These are phyloP conservation scores for Nemopilema nomurai DNA, from an alignment of 30 jellyfish, hydroid and myxozoan genomes.

Conservation along the genomic window DNA sequence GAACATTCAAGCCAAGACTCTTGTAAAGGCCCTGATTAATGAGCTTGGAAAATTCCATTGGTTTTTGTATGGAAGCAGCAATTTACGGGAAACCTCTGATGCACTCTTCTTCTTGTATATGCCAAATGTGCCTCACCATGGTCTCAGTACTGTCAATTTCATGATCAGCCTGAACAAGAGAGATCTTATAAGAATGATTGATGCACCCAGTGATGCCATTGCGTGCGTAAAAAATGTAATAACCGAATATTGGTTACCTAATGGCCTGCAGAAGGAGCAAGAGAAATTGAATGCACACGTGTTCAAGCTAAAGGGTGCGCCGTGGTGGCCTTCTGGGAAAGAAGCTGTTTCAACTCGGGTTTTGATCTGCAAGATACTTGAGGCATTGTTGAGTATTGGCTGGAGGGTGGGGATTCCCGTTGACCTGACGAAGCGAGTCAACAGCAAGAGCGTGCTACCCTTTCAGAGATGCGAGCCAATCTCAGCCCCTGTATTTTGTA, in stretches of 20 bases:
- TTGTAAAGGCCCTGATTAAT: conserved; percentile 22
- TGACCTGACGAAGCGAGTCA: conserved; percentile 33
- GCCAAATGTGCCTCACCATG: conserved; percentile 12
- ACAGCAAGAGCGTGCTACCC: conserved; percentile 38
- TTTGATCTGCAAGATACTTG: conserved; percentile 41
- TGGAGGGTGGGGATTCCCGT: conserved; percentile 42
- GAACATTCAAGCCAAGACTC: conserved; percentile 24
- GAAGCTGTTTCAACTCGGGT: conserved; percentile 41
- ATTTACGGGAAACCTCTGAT: conserved; percentile 23
- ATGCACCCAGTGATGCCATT: conserved; percentile 31
- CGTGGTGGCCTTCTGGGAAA: conserved; percentile 65
- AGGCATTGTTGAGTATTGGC: conserved; percentile 46
- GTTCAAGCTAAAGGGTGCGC: conserved; percentile 53
- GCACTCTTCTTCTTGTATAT: conserved; percentile 39
- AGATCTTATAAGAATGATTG: conserved; percentile 62
- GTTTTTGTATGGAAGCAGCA: conserved; percentile 28
- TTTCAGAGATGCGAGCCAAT: conserved; percentile 52
- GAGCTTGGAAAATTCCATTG: conserved; percentile 23
- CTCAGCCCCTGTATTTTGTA: conserved; percentile 32
- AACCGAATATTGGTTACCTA: conserved; percentile 39
- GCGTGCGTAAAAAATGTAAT: conserved; percentile 3
- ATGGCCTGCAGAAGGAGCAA: conserved; percentile 49
- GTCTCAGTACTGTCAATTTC: conserved; percentile 13
- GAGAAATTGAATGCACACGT: conserved; percentile 27
- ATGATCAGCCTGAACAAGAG: conserved; percentile 24